Evolutionary conservation across 2,888 invertebrate species (phyloP).

Genomic region (Exocentrus adspersus): DNA sequence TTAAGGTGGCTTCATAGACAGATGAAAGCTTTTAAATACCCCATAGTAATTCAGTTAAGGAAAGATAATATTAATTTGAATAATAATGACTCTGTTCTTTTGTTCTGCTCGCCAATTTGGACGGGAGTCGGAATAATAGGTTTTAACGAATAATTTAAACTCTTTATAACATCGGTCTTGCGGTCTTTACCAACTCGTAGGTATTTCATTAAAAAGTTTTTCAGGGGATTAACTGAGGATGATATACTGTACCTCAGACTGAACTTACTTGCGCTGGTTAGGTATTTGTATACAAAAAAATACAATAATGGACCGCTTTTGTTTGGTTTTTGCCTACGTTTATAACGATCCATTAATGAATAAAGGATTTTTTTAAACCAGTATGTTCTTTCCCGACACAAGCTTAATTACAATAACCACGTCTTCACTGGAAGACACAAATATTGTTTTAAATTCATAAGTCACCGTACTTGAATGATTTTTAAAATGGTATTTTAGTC

Average conservation of each 20-base stretch:
- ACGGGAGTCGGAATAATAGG: constrained; percentile 20
- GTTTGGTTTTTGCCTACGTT: too few relatives aligned
- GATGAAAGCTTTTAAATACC: constrained; percentile 31
- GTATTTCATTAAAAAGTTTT: constrained; percentile 21
- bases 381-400: too few relatives aligned
- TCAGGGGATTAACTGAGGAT: background rate
- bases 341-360: too few relatives aligned
- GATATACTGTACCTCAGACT: background rate
- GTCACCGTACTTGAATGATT: too few relatives aligned
- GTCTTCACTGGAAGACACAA: too few relatives aligned
- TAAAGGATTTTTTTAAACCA: too few relatives aligned
- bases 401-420: too few relatives aligned
- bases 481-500: too few relatives aligned
- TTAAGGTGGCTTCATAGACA: constrained; percentile 22
- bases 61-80: constrained; percentile 37
- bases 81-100: constrained; percentile 32
- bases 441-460: too few relatives aligned
- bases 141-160: constrained; percentile 24
- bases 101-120: constrained; percentile 24
- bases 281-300: background rate
- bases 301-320: background rate
- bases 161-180: constrained; percentile 24
- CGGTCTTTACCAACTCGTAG: constrained; percentile 13
- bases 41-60: constrained; percentile 28
- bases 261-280: too few relatives aligned